phyloP scores from a whole-genome alignment of 2,888 invertebrate genomes.

The Chelonus formosanus region DNA sequence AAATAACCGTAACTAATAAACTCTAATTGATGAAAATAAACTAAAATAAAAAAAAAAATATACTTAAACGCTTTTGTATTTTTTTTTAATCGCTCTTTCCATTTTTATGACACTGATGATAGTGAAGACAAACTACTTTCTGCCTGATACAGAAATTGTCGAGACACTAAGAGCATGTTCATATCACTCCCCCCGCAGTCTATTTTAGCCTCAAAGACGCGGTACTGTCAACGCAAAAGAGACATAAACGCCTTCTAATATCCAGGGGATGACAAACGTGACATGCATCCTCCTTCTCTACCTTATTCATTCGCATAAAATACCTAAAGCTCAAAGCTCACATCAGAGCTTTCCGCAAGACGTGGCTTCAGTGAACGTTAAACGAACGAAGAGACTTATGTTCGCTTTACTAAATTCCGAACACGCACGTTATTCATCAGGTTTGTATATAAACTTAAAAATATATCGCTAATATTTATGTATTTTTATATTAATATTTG shows the following conservation, averaged over 20 bases:
- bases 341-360: constrained; percentile 4
- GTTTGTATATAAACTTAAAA: neutral
- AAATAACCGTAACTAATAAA: too few relatives aligned
- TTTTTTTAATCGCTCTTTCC: too few relatives aligned
- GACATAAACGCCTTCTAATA: constrained; percentile 57
- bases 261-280: constrained; percentile 56
- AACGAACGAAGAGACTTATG: constrained; percentile 1
- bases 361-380: constrained; percentile 23
- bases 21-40: too few relatives aligned
- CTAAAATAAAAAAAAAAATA: too few relatives aligned
- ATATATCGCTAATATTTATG: neutral
- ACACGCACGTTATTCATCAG: neutral
- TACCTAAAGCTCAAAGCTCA: constrained; percentile 18
- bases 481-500: too few relatives aligned
- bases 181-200: constrained; percentile 38
- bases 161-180: constrained; percentile 55
- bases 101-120: too few relatives aligned
- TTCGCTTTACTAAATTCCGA: neutral
- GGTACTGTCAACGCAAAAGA: constrained; percentile 42
- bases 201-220: constrained; percentile 47
- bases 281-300: constrained; percentile 39
- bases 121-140: too few relatives aligned
- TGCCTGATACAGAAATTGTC: constrained; percentile 20
- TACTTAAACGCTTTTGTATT: too few relatives aligned
- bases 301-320: constrained; percentile 3